Conservation (phyloP, 2,797 vertebrate species). For the Rhinichthys osculus region DNA sequence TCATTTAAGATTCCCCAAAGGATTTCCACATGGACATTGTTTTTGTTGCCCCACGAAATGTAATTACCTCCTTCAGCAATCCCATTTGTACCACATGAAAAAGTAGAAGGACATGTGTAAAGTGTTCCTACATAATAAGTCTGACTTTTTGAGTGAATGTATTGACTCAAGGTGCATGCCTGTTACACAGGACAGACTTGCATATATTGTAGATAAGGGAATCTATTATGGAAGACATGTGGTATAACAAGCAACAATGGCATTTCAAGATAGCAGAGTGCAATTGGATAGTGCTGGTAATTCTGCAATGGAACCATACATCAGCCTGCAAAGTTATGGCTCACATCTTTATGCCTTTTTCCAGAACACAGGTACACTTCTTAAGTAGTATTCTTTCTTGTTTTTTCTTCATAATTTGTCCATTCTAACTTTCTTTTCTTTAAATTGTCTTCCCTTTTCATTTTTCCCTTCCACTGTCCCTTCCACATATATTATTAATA, state of each 20-base stretch:
- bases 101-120: slow-evolving; percentile 25
- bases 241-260: slow-evolving; percentile 32
- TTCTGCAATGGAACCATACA: background rate
- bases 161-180: slow-evolving; percentile 21
- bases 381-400: background rate
- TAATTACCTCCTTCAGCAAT: slow-evolving; percentile 48
- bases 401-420: background rate
- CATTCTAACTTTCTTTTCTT: background rate
- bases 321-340: background rate
- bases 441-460: background rate
- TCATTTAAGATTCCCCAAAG: slow-evolving; percentile 49
- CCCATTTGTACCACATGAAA: slow-evolving; percentile 36
- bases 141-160: slow-evolving; percentile 34
- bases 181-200: slow-evolving; percentile 3
- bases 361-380: background rate
- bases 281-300: background rate
- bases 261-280: slow-evolving; percentile 16
- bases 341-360: background rate
- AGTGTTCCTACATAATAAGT: slow-evolving; percentile 37
- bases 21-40: slow-evolving; percentile 35
- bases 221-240: background rate
- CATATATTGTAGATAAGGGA: background rate
- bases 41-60: slow-evolving; percentile 40
- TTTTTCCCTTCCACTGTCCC: background rate
- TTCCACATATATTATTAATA: background rate